Conservation (phyloP, 1,140 invertebrate genomes). For the Pseudomyrmex sp. region DNA sequence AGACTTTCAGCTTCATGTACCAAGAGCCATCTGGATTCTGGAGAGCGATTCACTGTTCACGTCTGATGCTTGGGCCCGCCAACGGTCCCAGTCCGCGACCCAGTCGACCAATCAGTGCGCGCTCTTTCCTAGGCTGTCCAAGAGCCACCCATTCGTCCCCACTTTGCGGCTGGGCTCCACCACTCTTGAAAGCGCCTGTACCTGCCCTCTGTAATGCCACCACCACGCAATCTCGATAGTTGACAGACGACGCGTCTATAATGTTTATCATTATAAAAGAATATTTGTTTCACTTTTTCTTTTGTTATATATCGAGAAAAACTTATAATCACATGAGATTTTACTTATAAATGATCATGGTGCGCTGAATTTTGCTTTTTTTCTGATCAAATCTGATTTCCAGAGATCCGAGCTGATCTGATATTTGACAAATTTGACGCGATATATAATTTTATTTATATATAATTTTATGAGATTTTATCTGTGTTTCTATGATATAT, state of each 20-base stretch:
- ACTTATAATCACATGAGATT: no score
- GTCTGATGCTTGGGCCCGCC: constrained; percentile 50
- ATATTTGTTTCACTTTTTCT: no score
- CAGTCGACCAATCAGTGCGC: constrained; percentile 53
- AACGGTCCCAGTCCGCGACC: constrained; percentile 40
- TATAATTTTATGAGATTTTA: no score
- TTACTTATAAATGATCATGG: no score
- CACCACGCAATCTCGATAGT: not conserved
- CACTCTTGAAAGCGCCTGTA: constrained; percentile 47
- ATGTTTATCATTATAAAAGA: no score
- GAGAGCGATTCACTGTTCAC: constrained; percentile 58
- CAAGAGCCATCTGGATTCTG: constrained; percentile 50
- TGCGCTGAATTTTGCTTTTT: no score
- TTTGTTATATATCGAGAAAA: no score
- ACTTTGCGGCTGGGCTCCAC: constrained; percentile 32
- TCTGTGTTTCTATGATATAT: no score
- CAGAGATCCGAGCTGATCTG: no score
- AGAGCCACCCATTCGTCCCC: constrained; percentile 65
- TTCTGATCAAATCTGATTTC: no score
- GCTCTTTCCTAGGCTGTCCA: constrained; percentile 1
- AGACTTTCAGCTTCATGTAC: constrained; percentile 37
- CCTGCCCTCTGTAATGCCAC: constrained; percentile 27
- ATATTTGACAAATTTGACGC: no score
- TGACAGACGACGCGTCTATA: not conserved
- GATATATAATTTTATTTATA: no score